Evolutionary conservation across 2,797 vertebrate species (phyloP).

Genomic region (Heliangelus exortis): DNA sequence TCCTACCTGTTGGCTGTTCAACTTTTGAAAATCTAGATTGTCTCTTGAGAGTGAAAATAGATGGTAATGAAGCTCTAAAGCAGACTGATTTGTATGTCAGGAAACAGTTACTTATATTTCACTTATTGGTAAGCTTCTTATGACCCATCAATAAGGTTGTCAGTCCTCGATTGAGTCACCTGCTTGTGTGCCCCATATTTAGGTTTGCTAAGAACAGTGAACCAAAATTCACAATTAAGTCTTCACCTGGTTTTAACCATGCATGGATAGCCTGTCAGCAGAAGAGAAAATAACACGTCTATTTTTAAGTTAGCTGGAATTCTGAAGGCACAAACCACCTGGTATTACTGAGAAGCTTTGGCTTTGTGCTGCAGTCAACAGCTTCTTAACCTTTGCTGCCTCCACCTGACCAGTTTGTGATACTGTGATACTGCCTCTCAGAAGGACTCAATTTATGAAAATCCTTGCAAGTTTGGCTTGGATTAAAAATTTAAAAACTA

Average conservation of each 20-base stretch:
- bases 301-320: constrained; percentile 90
- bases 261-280: constrained; percentile 86
- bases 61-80: neutral
- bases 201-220: constrained; percentile 64
- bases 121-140: neutral
- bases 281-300: constrained; percentile 86
- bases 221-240: constrained; percentile 76
- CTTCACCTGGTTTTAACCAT: constrained; percentile 79
- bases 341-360: constrained; percentile 27
- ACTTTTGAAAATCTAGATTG: neutral
- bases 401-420: constrained; percentile 63
- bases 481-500: neutral
- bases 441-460: neutral
- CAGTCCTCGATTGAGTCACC: neutral
- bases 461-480: neutral
- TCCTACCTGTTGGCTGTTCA: neutral
- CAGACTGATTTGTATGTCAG: neutral
- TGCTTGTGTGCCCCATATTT: constrained; percentile 57
- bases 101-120: neutral
- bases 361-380: constrained; percentile 22
- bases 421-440: neutral
- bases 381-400: constrained; percentile 77
- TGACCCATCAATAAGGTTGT: neutral
- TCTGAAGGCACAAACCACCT: constrained; percentile 63
- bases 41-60: neutral